A percentile compares a stretch with the other conserved stretches of the same genome.
These are phyloP conservation scores for Euproctis similis DNA, from an alignment of 2,888 invertebrate species.

Conservation along the genomic window DNA sequence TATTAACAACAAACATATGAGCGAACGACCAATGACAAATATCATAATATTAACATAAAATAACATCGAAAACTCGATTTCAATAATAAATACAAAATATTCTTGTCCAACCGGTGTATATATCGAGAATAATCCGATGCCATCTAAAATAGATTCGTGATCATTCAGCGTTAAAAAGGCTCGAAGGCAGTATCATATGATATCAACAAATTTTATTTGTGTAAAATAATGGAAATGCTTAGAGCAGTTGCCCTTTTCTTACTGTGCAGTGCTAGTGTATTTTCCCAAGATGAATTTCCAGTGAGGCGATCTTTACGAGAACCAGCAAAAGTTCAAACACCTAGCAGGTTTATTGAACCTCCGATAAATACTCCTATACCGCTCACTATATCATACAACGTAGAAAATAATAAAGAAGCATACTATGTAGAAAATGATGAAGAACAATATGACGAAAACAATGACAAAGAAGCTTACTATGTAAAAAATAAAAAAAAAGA, in stretches of 20 bases:
- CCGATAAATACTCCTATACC: slow-evolving; percentile 28
- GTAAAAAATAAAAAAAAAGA: too few species aligned
- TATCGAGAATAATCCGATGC: slow-evolving; percentile 37
- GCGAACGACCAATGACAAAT: too few species aligned
- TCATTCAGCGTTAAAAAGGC: slow-evolving; percentile 46
- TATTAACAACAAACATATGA: too few species aligned
- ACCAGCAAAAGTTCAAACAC: slow-evolving; percentile 7
- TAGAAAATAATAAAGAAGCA: not conserved
- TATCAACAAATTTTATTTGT: slow-evolving; percentile 7
- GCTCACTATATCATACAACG: slow-evolving; percentile 15
- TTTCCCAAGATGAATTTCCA: slow-evolving; percentile 10
- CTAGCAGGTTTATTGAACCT: slow-evolving; percentile 35
- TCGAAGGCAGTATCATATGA: slow-evolving; percentile 39
- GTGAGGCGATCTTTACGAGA: slow-evolving; percentile 11
- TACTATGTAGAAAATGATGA: too few species aligned
- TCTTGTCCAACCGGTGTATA: slow-evolving; percentile 57
- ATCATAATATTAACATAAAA: too few species aligned
- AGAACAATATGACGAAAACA: too few species aligned
- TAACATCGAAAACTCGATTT: too few species aligned
- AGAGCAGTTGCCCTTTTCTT: slow-evolving; percentile 11
- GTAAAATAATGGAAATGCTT: slow-evolving; percentile 15
- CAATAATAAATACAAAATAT: slow-evolving; percentile 2
- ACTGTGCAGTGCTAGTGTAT: slow-evolving; percentile 22
- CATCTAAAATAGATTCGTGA: slow-evolving; percentile 40
- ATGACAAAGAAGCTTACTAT: too few species aligned